These are phyloP conservation scores for Drepanosiphum platanoidis DNA, from an alignment of 2,888 invertebrate species.

Conservation along the genomic window DNA sequence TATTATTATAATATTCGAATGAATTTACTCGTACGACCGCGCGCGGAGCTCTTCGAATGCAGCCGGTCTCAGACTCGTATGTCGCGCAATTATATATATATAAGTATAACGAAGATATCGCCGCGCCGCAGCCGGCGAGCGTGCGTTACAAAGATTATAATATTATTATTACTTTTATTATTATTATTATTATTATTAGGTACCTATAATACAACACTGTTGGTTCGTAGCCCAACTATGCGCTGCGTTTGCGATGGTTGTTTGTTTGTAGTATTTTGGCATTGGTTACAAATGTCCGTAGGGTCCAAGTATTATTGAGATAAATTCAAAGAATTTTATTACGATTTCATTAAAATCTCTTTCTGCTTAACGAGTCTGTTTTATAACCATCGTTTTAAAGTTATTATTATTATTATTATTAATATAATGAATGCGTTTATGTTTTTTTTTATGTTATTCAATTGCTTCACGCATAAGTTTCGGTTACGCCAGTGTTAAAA, in stretches of 20 bases:
- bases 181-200: no score
- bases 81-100: no score
- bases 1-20: slow-evolving; percentile 2
- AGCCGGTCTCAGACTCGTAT: no score
- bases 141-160: no score
- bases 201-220: not conserved
- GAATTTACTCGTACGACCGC: no score
- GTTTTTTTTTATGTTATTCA: no score
- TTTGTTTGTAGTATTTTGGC: slow-evolving; percentile 23
- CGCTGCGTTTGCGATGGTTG: not conserved
- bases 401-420: not conserved
- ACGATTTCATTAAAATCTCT: not conserved
- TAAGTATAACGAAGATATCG: no score
- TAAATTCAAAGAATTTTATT: slow-evolving; percentile 1
- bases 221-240: slow-evolving; percentile 10
- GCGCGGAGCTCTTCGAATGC: no score
- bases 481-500: no score
- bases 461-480: no score
- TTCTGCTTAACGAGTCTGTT: not conserved
- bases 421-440: not conserved
- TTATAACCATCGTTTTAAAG: not conserved
- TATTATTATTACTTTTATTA: no score
- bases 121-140: no score
- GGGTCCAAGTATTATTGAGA: not conserved
- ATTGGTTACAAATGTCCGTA: not conserved